These are phyloP conservation scores for Steinernema carpocapsae DNA, from an alignment of 2,888 invertebrate species.

Conservation along the genomic window DNA sequence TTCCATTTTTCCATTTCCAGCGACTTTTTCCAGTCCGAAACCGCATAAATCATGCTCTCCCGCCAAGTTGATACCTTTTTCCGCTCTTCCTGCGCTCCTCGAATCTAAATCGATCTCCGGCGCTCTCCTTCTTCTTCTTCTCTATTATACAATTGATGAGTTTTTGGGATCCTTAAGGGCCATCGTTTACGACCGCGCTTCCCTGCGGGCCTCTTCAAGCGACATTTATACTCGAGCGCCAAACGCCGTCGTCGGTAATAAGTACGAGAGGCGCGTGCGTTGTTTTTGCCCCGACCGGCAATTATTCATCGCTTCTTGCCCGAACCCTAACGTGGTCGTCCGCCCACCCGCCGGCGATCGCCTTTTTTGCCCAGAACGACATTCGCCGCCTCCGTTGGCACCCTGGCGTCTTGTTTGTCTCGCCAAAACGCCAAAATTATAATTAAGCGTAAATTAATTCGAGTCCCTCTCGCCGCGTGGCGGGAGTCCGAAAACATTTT, in stretches of 20 bases:
- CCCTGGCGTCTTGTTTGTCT: not conserved
- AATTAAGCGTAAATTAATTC: conserved; percentile 13
- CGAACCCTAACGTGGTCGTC: not conserved
- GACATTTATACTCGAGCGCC: conserved; percentile 11
- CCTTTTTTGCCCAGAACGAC: too few species aligned
- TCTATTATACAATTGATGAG: conserved; percentile 28
- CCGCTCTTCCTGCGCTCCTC: too few species aligned
- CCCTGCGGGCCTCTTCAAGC: not conserved
- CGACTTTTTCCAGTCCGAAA: not conserved
- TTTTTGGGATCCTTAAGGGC: conserved; percentile 12
- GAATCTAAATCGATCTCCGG: not conserved
- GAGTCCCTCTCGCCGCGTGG: not conserved
- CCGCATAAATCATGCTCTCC: conserved; percentile 6
- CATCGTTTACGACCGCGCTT: not conserved
- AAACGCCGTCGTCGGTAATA: conserved; percentile 23
- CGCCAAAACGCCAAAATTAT: not conserved
- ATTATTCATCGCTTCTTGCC: conserved; percentile 11
- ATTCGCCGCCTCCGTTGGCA: not conserved
- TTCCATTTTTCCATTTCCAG: not conserved
- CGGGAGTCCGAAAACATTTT: not conserved
- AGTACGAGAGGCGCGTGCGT: not conserved
- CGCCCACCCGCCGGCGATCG: not conserved
- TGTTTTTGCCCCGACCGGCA: conserved; percentile 15
- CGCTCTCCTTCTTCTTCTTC: not conserved
- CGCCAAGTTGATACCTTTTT: too few species aligned